These are phyloP conservation scores for Nasonovia ribisnigri DNA, from an alignment of 2,888 invertebrate species.

Conservation along the genomic window DNA sequence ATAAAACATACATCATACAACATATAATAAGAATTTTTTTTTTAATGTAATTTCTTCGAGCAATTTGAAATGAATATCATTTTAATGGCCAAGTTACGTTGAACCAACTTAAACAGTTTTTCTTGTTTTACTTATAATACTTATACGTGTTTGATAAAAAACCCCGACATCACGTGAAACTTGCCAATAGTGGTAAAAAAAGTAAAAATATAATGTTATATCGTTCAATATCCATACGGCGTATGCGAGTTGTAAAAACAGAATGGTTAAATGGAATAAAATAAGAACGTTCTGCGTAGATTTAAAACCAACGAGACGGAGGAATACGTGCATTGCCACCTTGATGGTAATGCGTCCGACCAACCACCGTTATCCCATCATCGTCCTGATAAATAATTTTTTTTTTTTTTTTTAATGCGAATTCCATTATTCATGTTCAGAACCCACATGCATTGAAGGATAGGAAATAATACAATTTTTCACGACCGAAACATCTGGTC, in stretches of 20 bases:
- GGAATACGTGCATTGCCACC: neutral
- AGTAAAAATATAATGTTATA: neutral
- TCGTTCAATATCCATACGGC: neutral
- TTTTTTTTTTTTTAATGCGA: constrained; percentile 1
- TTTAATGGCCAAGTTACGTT: neutral
- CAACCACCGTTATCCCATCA: neutral
- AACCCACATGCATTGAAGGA: neutral
- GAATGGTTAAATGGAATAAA: neutral
- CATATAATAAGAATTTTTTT: neutral
- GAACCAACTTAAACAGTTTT: neutral
- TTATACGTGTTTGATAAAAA: neutral
- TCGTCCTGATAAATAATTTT: neutral
- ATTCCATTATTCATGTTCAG: constrained; percentile 32
- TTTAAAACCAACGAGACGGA: neutral
- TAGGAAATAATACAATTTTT: constrained; percentile 16
- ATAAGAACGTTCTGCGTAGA: neutral
- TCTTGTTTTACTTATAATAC: neutral
- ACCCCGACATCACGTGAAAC: neutral
- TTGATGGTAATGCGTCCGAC: neutral
- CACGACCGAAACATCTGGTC: constrained; percentile 30
- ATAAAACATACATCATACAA: neutral
- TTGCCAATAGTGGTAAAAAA: neutral
- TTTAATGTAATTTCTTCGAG: neutral
- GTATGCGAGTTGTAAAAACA: neutral
- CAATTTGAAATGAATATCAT: neutral